phyloP scores from a whole-genome alignment of 2,888 invertebrate genomes.

The Cetonia aurata region DNA sequence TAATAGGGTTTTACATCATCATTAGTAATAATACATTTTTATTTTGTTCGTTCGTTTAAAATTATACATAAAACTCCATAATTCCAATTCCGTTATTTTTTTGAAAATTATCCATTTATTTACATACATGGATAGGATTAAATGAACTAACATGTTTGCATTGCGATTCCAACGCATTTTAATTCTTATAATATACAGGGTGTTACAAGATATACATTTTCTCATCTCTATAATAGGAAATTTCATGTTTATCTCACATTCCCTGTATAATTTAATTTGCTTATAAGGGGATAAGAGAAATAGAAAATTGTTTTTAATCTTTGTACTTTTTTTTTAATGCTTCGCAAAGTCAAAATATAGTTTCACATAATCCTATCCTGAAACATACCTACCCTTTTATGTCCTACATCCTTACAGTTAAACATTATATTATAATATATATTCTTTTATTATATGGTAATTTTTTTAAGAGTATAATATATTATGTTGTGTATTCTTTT shows the following conservation, averaged over 20 bases:
- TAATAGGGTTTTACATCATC: constrained; percentile 26
- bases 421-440: constrained; percentile 4
- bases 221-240: no score
- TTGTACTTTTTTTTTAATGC: neutral
- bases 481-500: constrained; percentile 14
- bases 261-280: no score
- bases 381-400: neutral
- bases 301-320: neutral
- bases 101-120: neutral
- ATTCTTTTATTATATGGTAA: constrained; percentile 9
- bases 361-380: constrained; percentile 9
- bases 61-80: constrained; percentile 17
- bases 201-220: no score
- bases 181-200: no score
- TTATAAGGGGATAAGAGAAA: no score
- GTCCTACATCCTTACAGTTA: no score
- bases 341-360: neutral
- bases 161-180: no score
- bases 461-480: constrained; percentile 14
- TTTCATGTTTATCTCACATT: no score
- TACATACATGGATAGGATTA: constrained; percentile 5
- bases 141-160: neutral
- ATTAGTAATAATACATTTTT: constrained; percentile 16
- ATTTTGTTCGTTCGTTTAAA: neutral
- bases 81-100: neutral